Percentiles rank a stretch among this genome's conserved stretches.
Evolutionary conservation across 2,797 vertebrate species (phyloP).

Genomic region (Lerista edwardsae): DNA sequence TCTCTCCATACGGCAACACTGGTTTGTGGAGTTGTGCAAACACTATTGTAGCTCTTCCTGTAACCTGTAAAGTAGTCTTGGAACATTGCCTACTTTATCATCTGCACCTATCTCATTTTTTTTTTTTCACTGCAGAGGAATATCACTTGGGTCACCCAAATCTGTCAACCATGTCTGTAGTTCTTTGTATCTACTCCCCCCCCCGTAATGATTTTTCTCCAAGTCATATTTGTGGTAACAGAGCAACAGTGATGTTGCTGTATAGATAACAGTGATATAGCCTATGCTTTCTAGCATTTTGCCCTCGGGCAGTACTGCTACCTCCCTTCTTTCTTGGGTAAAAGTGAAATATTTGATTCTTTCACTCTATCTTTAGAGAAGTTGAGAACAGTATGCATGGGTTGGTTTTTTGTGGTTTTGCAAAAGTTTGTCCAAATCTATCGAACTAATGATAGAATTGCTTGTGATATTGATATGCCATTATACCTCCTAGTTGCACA

Average conservation of each 20-base stretch:
- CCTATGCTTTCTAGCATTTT: background rate
- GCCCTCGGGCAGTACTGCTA: background rate
- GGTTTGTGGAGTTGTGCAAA: background rate
- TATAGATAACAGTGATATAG: background rate
- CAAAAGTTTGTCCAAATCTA: slow-evolving; percentile 1
- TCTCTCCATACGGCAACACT: background rate
- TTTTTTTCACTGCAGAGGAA: background rate
- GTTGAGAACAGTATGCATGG: background rate
- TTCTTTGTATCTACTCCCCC: too few species aligned
- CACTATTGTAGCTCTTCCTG: background rate
- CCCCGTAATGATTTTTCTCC: background rate
- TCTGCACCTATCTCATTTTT: background rate
- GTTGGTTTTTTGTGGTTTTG: background rate
- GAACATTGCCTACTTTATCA: background rate
- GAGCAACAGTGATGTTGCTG: background rate
- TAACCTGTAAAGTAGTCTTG: background rate
- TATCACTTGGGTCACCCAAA: background rate
- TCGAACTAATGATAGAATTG: background rate
- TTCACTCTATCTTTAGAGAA: background rate
- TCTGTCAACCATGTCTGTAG: background rate
- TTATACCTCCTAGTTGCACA: background rate
- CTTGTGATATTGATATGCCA: slow-evolving; percentile 3
- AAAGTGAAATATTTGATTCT: background rate
- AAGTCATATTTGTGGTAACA: background rate
- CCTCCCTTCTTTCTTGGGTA: slow-evolving; percentile 10